These are phyloP conservation scores for Invenusta paracnida DNA, from an alignment of 2,888 invertebrate genomes.

Conservation along the genomic window DNA sequence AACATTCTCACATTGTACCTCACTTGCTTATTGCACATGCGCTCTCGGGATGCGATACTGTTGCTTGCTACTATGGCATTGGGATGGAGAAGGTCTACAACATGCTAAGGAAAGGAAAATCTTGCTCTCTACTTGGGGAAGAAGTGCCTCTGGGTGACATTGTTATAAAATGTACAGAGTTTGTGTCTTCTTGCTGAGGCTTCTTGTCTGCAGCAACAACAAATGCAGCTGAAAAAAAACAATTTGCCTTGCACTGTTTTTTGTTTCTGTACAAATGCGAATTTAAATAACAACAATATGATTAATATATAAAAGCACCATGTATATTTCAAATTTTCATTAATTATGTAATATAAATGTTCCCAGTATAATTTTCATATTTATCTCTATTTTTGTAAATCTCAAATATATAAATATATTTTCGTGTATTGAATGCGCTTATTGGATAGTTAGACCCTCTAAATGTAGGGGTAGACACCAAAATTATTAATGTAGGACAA, in stretches of 20 bases:
- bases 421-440: background rate
- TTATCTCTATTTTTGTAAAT: no score
- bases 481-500: background rate
- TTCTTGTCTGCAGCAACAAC: background rate
- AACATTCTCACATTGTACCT: conserved; percentile 13
- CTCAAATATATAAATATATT: no score
- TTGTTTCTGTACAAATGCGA: background rate
- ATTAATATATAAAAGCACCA: background rate
- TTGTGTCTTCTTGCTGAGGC: background rate
- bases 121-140: conserved; percentile 23
- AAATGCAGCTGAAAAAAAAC: background rate
- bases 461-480: background rate
- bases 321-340: background rate
- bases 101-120: conserved; percentile 12
- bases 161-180: conserved; percentile 2
- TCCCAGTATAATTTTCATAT: no score
- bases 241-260: background rate
- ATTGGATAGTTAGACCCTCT: background rate
- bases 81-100: background rate
- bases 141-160: conserved; percentile 19
- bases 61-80: conserved; percentile 18
- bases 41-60: conserved; percentile 18
- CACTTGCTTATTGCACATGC: conserved; percentile 21
- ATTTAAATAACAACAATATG: background rate
- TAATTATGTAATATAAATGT: background rate